These are phyloP conservation scores for Spizella passerina DNA, from an alignment of 2,797 vertebrate genomes.

Conservation along the genomic window DNA sequence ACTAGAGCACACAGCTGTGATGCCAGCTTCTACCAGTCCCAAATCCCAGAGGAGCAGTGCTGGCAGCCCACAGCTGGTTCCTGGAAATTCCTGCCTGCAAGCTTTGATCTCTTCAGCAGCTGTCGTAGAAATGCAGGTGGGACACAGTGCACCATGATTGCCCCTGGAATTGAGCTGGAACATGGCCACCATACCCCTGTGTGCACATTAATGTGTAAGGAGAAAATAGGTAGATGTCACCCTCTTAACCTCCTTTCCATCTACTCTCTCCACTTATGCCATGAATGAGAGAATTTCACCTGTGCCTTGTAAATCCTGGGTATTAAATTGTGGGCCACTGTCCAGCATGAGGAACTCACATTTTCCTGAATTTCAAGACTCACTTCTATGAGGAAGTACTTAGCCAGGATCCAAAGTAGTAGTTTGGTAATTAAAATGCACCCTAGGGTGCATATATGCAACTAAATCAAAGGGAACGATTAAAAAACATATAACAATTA, in stretches of 20 bases:
- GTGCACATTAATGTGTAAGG: neutral
- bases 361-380: neutral
- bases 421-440: constrained; percentile 25
- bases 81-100: neutral
- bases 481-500: constrained; percentile 49
- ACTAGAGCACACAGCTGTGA: accelerated
- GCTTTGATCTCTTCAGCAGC: neutral
- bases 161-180: neutral
- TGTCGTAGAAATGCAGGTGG: neutral
- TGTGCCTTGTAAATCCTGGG: neutral
- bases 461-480: constrained; percentile 28
- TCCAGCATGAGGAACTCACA: neutral
- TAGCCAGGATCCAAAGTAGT: neutral
- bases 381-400: neutral
- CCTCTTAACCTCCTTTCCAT: neutral
- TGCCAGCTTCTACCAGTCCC: neutral
- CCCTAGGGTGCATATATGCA: neutral
- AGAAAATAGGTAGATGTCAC: neutral
- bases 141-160: accelerated
- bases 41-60: accelerated
- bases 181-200: neutral
- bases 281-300: neutral
- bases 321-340: neutral
- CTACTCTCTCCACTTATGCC: neutral
- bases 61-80: neutral